Conservation (phyloP, 1,140 invertebrate species). For the Caenorhabditis tropicalis region DNA sequence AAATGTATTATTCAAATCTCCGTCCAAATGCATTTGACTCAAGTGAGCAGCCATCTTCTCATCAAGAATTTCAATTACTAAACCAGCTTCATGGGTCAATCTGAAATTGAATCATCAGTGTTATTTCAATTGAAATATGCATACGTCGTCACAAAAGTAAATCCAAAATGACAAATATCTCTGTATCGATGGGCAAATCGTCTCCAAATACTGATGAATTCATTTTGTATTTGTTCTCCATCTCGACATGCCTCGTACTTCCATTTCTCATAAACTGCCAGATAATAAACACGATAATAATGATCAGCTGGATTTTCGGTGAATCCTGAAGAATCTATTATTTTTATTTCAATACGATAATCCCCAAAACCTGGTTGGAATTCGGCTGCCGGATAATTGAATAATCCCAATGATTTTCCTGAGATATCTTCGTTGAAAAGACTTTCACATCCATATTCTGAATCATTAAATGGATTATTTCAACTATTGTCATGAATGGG, state of each 20-base stretch:
- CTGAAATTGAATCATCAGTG: background rate
- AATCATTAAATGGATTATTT: no score
- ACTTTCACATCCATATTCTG: slow-evolving; percentile 62
- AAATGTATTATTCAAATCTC: slow-evolving; percentile 72
- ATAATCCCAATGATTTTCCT: slow-evolving; percentile 59
- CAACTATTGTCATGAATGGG: no score
- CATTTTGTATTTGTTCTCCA: slow-evolving; percentile 47
- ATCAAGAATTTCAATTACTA: slow-evolving; percentile 32
- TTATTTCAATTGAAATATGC: background rate
- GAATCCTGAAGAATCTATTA: slow-evolving; percentile 52
- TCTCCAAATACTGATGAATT: slow-evolving; percentile 62
- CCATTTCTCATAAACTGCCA: slow-evolving; percentile 51
- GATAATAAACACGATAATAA: slow-evolving; percentile 61
- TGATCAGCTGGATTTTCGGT: slow-evolving; percentile 63
- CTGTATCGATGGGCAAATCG: slow-evolving; percentile 58
- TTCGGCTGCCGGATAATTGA: slow-evolving; percentile 63
- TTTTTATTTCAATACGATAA: no score
- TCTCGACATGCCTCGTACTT: slow-evolving; percentile 39
- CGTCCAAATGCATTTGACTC: slow-evolving; percentile 27
- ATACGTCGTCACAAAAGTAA: slow-evolving; percentile 64
- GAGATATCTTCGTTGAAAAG: slow-evolving; percentile 68
- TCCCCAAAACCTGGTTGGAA: slow-evolving; percentile 55
- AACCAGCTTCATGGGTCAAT: slow-evolving; percentile 60
- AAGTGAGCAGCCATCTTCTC: background rate
- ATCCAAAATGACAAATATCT: slow-evolving; percentile 67